phyloP scores from a whole-genome alignment of 2,797 vertebrate species.

The Hyperoplus lanceolatus region DNA sequence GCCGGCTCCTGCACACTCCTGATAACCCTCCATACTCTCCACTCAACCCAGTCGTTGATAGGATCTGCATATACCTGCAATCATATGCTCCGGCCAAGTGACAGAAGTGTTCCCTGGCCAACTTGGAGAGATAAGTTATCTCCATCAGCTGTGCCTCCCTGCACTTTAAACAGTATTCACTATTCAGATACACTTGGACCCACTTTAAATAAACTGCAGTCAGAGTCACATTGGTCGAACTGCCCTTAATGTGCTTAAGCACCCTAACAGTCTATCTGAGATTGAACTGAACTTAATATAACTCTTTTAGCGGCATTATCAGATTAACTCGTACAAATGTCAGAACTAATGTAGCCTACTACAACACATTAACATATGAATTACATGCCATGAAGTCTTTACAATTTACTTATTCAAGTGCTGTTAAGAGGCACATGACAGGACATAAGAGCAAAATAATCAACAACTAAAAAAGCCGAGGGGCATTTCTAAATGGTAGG shows the following conservation, averaged over 20 bases:
- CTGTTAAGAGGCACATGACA: slow-evolving; percentile 58
- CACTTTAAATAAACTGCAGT: slow-evolving; percentile 55
- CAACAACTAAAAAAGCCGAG: slow-evolving; percentile 30
- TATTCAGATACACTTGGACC: slow-evolving; percentile 69
- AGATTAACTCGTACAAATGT: slow-evolving; percentile 54
- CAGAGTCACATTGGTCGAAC: slow-evolving; percentile 37
- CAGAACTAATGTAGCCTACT: slow-evolving; percentile 46
- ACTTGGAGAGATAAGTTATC: slow-evolving; percentile 69
- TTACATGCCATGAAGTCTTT: slow-evolving; percentile 43
- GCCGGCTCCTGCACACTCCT: slow-evolving; percentile 68
- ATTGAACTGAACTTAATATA: slow-evolving; percentile 50
- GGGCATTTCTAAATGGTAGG: slow-evolving; percentile 58
- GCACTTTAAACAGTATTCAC: slow-evolving; percentile 65
- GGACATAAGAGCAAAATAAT: slow-evolving; percentile 48
- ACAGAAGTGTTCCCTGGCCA: slow-evolving; percentile 66
- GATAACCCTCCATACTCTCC: slow-evolving; percentile 71
- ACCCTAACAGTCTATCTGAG: slow-evolving; percentile 37
- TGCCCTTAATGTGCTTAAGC: slow-evolving; percentile 53
- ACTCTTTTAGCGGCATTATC: slow-evolving; percentile 45
- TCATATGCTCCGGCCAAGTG: slow-evolving; percentile 69
- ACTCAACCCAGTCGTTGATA: slow-evolving; percentile 52
- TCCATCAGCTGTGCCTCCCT: slow-evolving; percentile 58
- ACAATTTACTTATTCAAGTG: slow-evolving; percentile 51
- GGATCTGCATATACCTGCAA: slow-evolving; percentile 76
- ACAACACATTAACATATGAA: slow-evolving; percentile 49